Percentiles rank a stretch among this genome's conserved stretches.
These are phyloP conservation scores for Cynoglossus semilaevis DNA, from an alignment of 2,113 vertebrate species.

Conservation along the genomic window DNA sequence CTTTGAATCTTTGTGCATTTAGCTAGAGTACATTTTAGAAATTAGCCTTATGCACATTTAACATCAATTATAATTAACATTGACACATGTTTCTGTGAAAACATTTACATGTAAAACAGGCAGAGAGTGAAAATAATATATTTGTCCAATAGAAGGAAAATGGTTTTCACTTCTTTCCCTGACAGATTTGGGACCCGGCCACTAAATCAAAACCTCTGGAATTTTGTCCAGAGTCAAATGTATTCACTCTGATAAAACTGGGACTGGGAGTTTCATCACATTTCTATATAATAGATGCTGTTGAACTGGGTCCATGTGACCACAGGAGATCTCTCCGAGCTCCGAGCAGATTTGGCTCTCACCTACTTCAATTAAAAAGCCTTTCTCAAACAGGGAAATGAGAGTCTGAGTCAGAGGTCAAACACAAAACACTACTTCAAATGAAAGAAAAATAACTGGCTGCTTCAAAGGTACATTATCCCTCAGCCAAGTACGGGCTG, in stretches of 20 bases:
- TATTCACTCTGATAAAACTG: background rate
- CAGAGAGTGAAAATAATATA: too few species aligned
- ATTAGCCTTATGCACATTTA: too few species aligned
- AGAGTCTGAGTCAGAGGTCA: constrained; percentile 35
- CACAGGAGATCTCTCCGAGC: constrained; percentile 11
- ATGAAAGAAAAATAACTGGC: constrained; percentile 35
- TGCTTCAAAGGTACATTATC: constrained; percentile 25
- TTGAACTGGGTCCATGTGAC: constrained; percentile 41
- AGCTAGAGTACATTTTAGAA: too few species aligned
- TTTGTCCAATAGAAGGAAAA: too few species aligned
- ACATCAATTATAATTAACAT: too few species aligned
- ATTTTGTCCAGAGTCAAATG: background rate
- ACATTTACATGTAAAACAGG: too few species aligned
- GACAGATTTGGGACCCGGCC: too few species aligned
- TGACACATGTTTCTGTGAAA: too few species aligned
- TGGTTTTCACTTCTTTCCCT: too few species aligned
- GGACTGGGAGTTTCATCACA: background rate
- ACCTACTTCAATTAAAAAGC: constrained; percentile 36
- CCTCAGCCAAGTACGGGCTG: constrained; percentile 23
- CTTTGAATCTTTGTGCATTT: too few species aligned
- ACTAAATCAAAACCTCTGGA: background rate
- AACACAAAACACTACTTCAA: constrained; percentile 30
- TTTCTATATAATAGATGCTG: constrained; percentile 18
- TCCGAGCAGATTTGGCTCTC: constrained; percentile 7
- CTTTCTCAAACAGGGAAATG: constrained; percentile 27